Percentiles rank a stretch among this genome's conserved stretches.
These are phyloP conservation scores for Meloidogyne exigua DNA, from an alignment of 1,140 invertebrate species.

Conservation along the genomic window DNA sequence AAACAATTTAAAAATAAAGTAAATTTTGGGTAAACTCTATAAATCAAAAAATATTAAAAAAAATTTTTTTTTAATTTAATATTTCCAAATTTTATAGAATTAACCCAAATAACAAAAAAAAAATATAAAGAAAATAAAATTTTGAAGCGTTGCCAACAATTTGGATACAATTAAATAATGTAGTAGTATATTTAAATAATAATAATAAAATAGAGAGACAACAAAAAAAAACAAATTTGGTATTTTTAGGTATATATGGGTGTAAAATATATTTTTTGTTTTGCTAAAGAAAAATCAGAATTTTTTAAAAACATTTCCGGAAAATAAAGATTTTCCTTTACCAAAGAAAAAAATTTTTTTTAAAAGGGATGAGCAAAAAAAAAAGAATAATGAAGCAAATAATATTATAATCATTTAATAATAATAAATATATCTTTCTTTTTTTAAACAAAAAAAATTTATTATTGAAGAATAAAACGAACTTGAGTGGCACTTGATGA, in stretches of 20 bases:
- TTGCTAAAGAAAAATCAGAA: too few relatives aligned
- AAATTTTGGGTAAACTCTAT: too few relatives aligned
- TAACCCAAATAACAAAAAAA: neutral
- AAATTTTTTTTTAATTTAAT: too few relatives aligned
- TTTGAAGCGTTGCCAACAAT: neutral
- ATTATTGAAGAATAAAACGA: neutral
- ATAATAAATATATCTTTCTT: neutral
- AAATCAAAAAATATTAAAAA: too few relatives aligned
- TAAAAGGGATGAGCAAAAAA: neutral
- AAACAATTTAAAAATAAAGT: too few relatives aligned
- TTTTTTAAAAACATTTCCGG: neutral
- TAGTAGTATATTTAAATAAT: neutral
- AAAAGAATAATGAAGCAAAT: neutral
- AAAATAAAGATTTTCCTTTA: neutral
- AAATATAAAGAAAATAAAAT: neutral
- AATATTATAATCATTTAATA: neutral
- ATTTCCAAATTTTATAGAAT: neutral
- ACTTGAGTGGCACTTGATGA: neutral
- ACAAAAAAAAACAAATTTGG: neutral
- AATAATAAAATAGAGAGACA: neutral
- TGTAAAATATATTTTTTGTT: too few relatives aligned
- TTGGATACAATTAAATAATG: neutral
- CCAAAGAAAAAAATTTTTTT: neutral
- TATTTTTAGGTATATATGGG: neutral
- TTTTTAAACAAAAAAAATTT: neutral